Evolutionary conservation across 1,140 invertebrate species (phyloP).

Genomic region (Bombus pyrosoma): DNA sequence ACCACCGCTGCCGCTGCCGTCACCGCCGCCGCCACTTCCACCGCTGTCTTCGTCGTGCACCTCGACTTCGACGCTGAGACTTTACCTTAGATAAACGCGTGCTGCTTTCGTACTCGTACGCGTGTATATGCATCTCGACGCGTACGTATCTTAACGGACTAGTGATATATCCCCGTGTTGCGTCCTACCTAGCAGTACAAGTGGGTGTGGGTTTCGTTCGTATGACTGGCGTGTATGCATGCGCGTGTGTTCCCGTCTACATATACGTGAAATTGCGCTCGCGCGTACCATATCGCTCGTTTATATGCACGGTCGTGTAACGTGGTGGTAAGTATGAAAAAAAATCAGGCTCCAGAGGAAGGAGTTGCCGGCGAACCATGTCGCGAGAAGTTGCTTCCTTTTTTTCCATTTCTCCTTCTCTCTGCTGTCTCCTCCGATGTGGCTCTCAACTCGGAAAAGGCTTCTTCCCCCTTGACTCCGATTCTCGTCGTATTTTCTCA

Average conservation of each 20-base stretch:
- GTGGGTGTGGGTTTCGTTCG: slow-evolving; percentile 50
- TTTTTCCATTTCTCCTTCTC: slow-evolving; percentile 5
- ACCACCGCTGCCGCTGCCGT: not conserved
- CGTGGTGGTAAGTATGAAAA: slow-evolving; percentile 55
- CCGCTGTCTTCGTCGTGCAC: slow-evolving; percentile 34
- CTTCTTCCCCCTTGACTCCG: slow-evolving; percentile 19
- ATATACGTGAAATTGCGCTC: slow-evolving; percentile 15
- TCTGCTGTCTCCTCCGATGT: slow-evolving; percentile 34
- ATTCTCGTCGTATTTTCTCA: not conserved
- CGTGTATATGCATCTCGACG: slow-evolving; percentile 54
- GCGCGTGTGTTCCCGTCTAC: slow-evolving; percentile 20
- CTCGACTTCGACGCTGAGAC: slow-evolving; percentile 51
- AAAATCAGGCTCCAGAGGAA: slow-evolving; percentile 39
- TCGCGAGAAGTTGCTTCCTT: slow-evolving; percentile 30
- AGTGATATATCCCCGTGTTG: slow-evolving; percentile 43
- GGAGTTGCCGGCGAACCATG: slow-evolving; percentile 23
- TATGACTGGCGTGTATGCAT: slow-evolving; percentile 36
- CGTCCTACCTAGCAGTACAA: slow-evolving; percentile 28
- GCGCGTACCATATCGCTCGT: slow-evolving; percentile 2
- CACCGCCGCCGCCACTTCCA: slow-evolving; percentile 2
- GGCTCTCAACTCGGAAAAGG: slow-evolving; percentile 10
- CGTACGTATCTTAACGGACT: slow-evolving; percentile 42
- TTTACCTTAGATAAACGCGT: slow-evolving; percentile 45
- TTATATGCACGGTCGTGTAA: slow-evolving; percentile 50
- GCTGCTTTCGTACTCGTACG: slow-evolving; percentile 18